Base-by-base conservation (phyloP, 2,113 vertebrate genomes). In the Eublepharis macularius region DNA sequence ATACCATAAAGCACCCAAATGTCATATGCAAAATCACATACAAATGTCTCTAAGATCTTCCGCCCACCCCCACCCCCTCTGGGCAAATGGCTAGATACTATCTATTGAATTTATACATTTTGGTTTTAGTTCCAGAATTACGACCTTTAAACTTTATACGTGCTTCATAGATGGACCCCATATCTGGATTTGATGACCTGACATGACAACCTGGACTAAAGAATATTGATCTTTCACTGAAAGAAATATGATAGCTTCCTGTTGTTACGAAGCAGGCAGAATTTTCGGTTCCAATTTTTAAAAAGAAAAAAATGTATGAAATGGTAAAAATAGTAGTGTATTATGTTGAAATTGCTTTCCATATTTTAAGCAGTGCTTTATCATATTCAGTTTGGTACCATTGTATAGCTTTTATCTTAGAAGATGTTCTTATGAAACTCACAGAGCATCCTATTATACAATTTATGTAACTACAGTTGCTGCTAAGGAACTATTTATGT, bases 401-500 rank as follows among this genome's bases (percentile, higher is more conserved):
- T 5, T 34, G 29, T 45, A 76, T 6, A 32, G 14, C 32, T 29
- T 65, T 76, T 76, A 84, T 81, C 70, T 77, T 85, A 83, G 84
- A 39, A 29, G n/a, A 78, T 34, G 10, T 70, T 19, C 41, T 63
- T 86, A 32, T 63, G 14, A 21, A 65, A 0, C 19, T 70, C 86
- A 0, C 0, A 32, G 72, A 57, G 68, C 85, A 80, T 1, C 9
- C 34, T 69, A 76, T 39, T 66, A 12, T n/a, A 43, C 0, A 1
- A 76, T 32, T 87, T 39, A 68, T 0, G 0, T 0, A 75, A 0
- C 0, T 26, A 47, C 36, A 63, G 57, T 24, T 39, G 26, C 3
- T 2, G 3, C 5, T 66, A 39, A 80, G 21, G 17, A 81, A 9
- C 49, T 76, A 51, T 83, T 74, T 66, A 43, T 36, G 24, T 7